Conservation (phyloP, 2,113 vertebrate genomes). For the Lamprotornis superbus region DNA sequence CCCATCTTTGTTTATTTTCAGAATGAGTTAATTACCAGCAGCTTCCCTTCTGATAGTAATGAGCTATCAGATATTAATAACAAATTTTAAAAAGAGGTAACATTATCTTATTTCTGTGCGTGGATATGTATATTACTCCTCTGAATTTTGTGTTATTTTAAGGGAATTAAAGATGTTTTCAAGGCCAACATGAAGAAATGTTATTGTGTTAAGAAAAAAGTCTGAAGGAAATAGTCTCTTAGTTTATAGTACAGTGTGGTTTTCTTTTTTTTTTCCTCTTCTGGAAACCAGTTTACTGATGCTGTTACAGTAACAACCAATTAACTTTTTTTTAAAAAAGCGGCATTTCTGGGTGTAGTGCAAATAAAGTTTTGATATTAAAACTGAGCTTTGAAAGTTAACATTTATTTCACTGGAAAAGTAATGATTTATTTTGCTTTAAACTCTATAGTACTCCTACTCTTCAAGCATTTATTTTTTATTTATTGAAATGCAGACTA, state of each 20-base stretch:
- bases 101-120: neutral
- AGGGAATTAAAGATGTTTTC: neutral
- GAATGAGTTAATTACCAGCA: neutral
- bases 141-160: neutral
- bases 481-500: neutral
- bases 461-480: neutral
- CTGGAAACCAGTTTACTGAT: neutral
- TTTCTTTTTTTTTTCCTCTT: neutral
- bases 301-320: neutral
- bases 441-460: neutral
- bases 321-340: neutral
- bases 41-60: neutral
- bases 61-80: neutral
- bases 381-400: neutral
- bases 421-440: neutral
- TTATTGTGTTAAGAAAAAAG: neutral
- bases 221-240: neutral
- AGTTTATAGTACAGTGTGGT: neutral
- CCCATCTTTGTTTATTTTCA: neutral
- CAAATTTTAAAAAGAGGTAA: neutral
- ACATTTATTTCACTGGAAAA: neutral
- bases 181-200: neutral
- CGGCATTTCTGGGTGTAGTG: neutral
- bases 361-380: neutral
- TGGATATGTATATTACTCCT: neutral